Evolutionary conservation across 1,140 invertebrate species (phyloP).

Genomic region (Globodera ellingtonae): DNA sequence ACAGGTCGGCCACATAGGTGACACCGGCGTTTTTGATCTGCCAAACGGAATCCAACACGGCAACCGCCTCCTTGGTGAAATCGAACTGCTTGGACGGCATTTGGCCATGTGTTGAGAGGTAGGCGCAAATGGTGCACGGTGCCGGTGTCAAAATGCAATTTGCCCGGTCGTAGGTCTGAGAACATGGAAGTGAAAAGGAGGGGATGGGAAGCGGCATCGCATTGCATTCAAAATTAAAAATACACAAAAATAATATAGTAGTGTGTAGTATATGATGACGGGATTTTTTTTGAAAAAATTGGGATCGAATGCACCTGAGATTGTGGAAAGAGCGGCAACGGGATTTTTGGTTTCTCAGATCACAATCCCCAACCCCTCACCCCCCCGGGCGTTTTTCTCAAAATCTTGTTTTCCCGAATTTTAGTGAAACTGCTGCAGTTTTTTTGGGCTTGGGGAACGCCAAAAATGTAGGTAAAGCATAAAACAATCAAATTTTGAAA

Average conservation of each 20-base stretch:
- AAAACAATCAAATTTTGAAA: not conserved
- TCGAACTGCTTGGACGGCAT: not conserved
- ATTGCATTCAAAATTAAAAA: not conserved
- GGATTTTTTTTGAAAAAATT: too few relatives aligned
- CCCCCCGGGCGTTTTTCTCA: not conserved
- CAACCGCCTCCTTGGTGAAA: slow-evolving; percentile 12
- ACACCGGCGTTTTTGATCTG: not conserved
- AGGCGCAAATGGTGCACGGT: slow-evolving; percentile 18
- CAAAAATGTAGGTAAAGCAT: too few relatives aligned
- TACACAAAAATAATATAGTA: too few relatives aligned
- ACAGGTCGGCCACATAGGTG: slow-evolving; percentile 29
- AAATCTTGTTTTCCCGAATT: too few relatives aligned
- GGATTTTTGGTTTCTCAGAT: too few relatives aligned
- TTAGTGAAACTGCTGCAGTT: too few relatives aligned
- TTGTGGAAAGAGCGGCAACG: not conserved
- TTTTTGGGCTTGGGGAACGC: too few relatives aligned
- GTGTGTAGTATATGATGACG: too few relatives aligned
- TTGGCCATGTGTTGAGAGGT: slow-evolving; percentile 1
- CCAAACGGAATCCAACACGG: slow-evolving; percentile 11
- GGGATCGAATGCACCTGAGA: too few relatives aligned
- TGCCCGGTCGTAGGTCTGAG: slow-evolving; percentile 18
- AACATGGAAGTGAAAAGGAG: not conserved
- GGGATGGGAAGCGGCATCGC: not conserved
- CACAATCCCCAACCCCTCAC: too few relatives aligned
- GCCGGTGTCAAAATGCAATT: slow-evolving; percentile 18